Evolutionary conservation across 2,797 vertebrate species (phyloP), one percentile per base, ranked within the genome.

Genomic region (Sandelia bainsii): DNA sequence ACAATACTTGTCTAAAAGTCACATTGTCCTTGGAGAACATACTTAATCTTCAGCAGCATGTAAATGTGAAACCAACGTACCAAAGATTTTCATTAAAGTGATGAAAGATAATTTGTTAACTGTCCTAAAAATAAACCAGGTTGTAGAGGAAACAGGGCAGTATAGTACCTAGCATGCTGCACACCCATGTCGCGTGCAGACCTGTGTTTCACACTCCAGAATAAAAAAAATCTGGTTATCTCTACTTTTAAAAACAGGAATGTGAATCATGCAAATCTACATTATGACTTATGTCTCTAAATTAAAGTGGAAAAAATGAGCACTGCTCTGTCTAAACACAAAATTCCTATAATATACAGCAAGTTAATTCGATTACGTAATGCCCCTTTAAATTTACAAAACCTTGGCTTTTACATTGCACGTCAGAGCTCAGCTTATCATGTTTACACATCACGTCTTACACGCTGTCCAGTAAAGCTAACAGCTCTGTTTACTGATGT

Each of bases 331-430:
- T 58, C 45, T 53, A 29, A 69, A 49, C 46, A 71, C 32, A 63
- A 34, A 5, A 52, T 44, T 0, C 62, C 8, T n/a, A 53, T 37
- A 52, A 20, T 3, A 46, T 42, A 79, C 37, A 77, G 52, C 16
- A 52, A 39, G 25, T 34, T 32, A 32, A 5, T 32, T 34, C 3
- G 68, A 56, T 25, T 0, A 59, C 37, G 13, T 34, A 72, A 80
- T 83, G 79, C 73, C 82, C 52, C 34, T 82, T 81, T 49, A 64
- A 52, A 60, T 8, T 1, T 37, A 62, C 19, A 72, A 49, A 4
- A 0, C 17, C 52, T 11, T 22, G 22, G 14, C 1, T 57, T 69
- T 49, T 14, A 37, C 39, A 64, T 42, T 61, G 72, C 52, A 79
- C 69, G 62, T 46, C 60, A 51, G 23, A 62, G 44, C 51, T 69